These are phyloP conservation scores for Taenaris catops DNA, from an alignment of 2,888 invertebrate genomes.

Conservation along the genomic window DNA sequence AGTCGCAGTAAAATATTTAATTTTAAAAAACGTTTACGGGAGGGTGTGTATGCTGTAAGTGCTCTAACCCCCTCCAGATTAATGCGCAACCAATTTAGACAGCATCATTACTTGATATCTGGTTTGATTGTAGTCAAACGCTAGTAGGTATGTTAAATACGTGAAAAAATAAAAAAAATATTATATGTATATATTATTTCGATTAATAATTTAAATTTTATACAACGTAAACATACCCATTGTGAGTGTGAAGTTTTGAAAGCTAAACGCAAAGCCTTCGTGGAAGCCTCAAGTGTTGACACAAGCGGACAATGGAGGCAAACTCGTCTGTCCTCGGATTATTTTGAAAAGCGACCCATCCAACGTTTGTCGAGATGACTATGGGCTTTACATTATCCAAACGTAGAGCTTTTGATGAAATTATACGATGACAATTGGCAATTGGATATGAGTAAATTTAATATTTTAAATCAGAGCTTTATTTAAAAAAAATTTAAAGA, in stretches of 20 bases:
- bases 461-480: too few relatives aligned
- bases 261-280: conserved; percentile 61
- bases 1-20: too few relatives aligned
- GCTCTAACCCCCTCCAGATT: too few relatives aligned
- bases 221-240: conserved; percentile 26
- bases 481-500: too few relatives aligned
- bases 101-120: too few relatives aligned
- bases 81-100: too few relatives aligned
- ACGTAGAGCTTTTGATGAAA: conserved; percentile 8
- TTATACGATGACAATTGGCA: conserved; percentile 9
- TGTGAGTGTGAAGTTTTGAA: conserved; percentile 61
- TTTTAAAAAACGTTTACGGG: too few relatives aligned
- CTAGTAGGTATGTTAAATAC: too few relatives aligned
- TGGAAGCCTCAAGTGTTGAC: conserved; percentile 68
- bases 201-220: conserved; percentile 12
- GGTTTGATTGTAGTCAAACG: too few relatives aligned
- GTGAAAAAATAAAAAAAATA: too few relatives aligned
- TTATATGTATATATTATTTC: too few relatives aligned
- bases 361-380: conserved; percentile 64
- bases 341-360: conserved; percentile 51
- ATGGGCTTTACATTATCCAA: conserved; percentile 22
- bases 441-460: conserved; percentile 1
- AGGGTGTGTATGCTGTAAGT: too few relatives aligned
- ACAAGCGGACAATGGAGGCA: conserved; percentile 60
- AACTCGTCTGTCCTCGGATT: conserved; percentile 60